Evolutionary conservation across 2,113 vertebrate species (phyloP).

Genomic region (Trogon surrucura): DNA sequence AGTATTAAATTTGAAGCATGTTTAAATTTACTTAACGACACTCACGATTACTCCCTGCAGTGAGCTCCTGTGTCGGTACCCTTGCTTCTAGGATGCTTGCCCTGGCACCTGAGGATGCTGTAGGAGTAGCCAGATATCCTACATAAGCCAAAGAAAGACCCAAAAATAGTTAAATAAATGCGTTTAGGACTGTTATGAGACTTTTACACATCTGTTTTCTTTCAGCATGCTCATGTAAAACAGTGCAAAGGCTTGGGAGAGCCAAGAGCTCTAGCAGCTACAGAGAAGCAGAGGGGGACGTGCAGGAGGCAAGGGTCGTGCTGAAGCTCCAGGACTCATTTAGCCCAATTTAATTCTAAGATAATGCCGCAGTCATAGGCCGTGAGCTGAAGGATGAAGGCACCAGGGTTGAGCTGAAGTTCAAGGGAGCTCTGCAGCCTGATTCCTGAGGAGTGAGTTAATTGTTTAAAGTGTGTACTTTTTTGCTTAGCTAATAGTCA

Average conservation of each 20-base stretch:
- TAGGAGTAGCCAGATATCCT: constrained; percentile 8
- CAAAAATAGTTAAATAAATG: neutral
- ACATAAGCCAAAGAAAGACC: constrained; percentile 34
- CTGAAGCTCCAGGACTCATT: neutral
- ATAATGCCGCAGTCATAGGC: neutral
- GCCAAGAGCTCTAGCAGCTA: neutral
- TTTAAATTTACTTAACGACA: neutral
- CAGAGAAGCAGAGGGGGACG: neutral
- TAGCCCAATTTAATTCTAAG: neutral
- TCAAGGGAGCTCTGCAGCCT: constrained; percentile 8
- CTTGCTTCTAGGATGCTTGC: constrained; percentile 25
- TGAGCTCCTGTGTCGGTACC: neutral
- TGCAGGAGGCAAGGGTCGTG: neutral
- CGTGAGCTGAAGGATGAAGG: constrained; percentile 7
- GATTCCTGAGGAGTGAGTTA: neutral
- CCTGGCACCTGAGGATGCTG: neutral
- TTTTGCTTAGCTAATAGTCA: neutral
- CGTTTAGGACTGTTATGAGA: neutral
- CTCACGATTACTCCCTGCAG: neutral
- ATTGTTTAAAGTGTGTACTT: neutral
- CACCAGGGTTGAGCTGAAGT: neutral
- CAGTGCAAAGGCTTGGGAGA: neutral
- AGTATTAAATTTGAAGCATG: constrained; percentile 57
- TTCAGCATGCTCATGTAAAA: neutral
- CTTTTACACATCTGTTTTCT: neutral